Base-by-base conservation (phyloP, 2,113 vertebrate species). In the Thamnaconus septentrionalis region DNA sequence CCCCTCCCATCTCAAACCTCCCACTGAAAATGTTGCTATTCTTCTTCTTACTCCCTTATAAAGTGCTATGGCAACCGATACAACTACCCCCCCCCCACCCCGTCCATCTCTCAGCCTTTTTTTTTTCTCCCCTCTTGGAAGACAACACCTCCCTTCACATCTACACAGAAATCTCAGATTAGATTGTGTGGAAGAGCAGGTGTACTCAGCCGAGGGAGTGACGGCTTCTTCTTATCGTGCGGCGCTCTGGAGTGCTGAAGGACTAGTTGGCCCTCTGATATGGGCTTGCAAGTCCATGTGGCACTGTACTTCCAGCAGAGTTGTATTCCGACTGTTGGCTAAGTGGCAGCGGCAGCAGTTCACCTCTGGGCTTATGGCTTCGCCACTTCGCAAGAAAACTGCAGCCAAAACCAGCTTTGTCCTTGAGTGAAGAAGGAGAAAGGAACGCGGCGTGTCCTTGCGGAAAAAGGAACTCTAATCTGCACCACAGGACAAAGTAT, bases 1-100 rank as follows among this genome's bases (percentile, higher is more conserved):
- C 72, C 81, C 85, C 78, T 72, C 85, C 85, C 77, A 76, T 81
- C 63, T 76, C 64, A 41, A 41, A 75, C 72, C 64, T 84, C 83
- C 76, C 75, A 64, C 76, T 73, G 64, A 88, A 86, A 89, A 83
- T 57, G 66, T 66, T 44, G 61, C 76, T 80, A 77, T 83, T 87
- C 66, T 78, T 80, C 69, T 64, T 64, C 70, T 78, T 70, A 61
- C 70, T 73, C 66, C 45, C 62, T 60, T 67, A 69, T 74, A 71
- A 69, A 66, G 73, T 77, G 71, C 81, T 81, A 87, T 87, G 69
- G 80, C 74, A 83, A 85, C 78, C 57, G 56, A 73, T 70, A 73
- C 18, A 31, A 31, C 18, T 73, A 63, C 79, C 76, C 18, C 61
- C 59, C 57, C 40, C 41, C 72, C 59, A 50, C 48, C 48, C 18